Evolutionary conservation across 2,888 invertebrate genomes (phyloP), one percentile per base, ranked within the genome.

Genomic region (Temnothorax rugatulus): DNA sequence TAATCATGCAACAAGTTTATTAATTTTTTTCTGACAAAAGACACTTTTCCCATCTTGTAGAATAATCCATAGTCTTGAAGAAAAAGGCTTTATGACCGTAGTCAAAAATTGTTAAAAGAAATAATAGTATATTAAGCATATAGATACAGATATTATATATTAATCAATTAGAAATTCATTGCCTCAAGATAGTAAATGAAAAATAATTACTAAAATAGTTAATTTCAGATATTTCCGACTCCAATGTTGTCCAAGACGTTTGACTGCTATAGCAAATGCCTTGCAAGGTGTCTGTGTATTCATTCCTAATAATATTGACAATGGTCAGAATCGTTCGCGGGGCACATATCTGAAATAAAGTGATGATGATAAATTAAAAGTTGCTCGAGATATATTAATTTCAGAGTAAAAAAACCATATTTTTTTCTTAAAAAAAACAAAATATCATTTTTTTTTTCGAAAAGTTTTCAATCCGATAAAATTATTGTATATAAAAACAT

Each of bases 211-310:
- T 54, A 68, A 44, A 68, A 15, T 41, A 0, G 3, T n/a, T 21
- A 44, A 77, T 77, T 25, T 77, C 52, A 52, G n/a, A 68, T 1
- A 15, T 41, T n/a, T 77, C 77, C 7, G 41, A 1, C 5, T 29
- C 4, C n/a, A 77, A 4, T 34, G 15, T 61, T n/a, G 38, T 84
- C 2, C 83, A 74, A 25, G 82, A 75, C 63, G 90, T 71, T 0
- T 64, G 9, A 4, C 90, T 89, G n/a, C 64, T 88, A 83, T 93
- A 93, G 79, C 93, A 93, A 71, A 91, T 86, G 21, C 93, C 93
- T 15, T 93, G 93, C 91, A 93, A 91, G 9, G 91, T 92, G 11
- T 89, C 84, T 0, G 75, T 18, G 25, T 85, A 64, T n/a, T 0
- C n/a, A n/a, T n/a, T 8, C 2, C 13, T 11, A 18, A 9, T 2